Evolutionary conservation across 2,113 vertebrate genomes (phyloP).

Genomic region (Galbula dea): DNA sequence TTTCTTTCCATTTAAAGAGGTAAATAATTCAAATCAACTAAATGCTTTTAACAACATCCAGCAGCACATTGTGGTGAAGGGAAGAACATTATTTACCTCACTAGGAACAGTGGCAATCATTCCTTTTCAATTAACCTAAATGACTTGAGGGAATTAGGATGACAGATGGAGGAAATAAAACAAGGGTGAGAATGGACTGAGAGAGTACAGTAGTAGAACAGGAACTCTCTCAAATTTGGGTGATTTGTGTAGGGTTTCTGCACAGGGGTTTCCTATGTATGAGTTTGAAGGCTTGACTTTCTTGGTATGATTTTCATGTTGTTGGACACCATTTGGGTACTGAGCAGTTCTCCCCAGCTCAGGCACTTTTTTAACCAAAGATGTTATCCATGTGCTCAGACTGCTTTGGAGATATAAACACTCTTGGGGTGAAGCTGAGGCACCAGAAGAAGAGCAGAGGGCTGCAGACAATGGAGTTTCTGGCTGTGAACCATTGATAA

Average conservation of each 20-base stretch:
- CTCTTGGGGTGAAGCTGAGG: neutral
- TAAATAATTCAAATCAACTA: neutral
- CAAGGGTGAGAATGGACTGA: neutral
- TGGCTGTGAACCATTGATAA: neutral
- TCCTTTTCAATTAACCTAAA: constrained; percentile 39
- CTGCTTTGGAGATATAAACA: fast-evolving
- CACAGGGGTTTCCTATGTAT: neutral
- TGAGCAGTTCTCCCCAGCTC: neutral
- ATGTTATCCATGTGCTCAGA: neutral
- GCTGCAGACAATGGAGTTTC: fast-evolving
- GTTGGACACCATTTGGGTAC: neutral
- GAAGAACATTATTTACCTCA: neutral
- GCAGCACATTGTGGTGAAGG: neutral
- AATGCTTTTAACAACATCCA: neutral
- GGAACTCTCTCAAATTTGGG: neutral
- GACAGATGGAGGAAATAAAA: constrained; percentile 31
- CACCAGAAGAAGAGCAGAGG: neutral
- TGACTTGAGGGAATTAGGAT: constrained; percentile 20
- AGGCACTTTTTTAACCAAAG: neutral
- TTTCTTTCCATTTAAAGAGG: neutral
- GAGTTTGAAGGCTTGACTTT: neutral
- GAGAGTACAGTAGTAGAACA: neutral
- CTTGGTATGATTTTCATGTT: neutral
- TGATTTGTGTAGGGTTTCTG: neutral
- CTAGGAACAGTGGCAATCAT: neutral